These are phyloP conservation scores for Drosophila acutilabella DNA, from an alignment of 2,888 invertebrate genomes.

Conservation along the genomic window DNA sequence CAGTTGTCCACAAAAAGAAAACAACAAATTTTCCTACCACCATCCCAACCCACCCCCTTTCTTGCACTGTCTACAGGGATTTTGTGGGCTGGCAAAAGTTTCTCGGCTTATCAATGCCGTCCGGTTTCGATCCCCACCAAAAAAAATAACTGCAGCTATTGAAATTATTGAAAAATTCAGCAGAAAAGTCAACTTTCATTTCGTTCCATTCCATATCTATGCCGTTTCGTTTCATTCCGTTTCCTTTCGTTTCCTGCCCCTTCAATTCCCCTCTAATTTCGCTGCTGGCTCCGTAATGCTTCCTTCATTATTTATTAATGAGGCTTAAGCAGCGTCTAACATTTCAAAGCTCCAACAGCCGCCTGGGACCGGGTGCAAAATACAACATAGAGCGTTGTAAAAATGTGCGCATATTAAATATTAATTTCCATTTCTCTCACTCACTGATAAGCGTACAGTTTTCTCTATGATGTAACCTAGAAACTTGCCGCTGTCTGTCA, in stretches of 20 bases:
- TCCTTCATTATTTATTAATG: constrained; percentile 78
- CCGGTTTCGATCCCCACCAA: constrained; percentile 6
- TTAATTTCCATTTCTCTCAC: constrained; percentile 73
- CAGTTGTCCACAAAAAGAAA: constrained; percentile 46
- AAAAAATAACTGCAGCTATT: constrained; percentile 23
- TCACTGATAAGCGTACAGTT: constrained; percentile 66
- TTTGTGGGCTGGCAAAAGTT: constrained; percentile 58
- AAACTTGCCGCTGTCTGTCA: constrained; percentile 24
- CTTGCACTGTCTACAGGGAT: constrained; percentile 27
- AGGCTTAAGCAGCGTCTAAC: constrained; percentile 80
- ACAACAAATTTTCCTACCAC: constrained; percentile 48
- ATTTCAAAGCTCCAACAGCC: constrained; percentile 62
- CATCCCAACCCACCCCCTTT: not conserved
- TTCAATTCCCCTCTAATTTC: not conserved
- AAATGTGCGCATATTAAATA: constrained; percentile 76
- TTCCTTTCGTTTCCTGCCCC: not conserved
- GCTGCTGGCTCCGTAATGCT: constrained; percentile 49
- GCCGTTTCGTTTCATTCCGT: not conserved
- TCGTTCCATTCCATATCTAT: not conserved
- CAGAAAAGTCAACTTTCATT: constrained; percentile 17
- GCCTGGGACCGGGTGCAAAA: constrained; percentile 21
- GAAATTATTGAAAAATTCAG: constrained; percentile 51
- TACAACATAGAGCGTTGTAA: constrained; percentile 45
- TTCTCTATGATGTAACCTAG: constrained; percentile 34
- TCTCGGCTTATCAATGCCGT: constrained; percentile 73